A percentile compares a stretch with the other conserved stretches of the same genome.
Evolutionary conservation across 2,888 invertebrate genomes (phyloP).

Genomic region (Caenorhabditis sulstoni): DNA sequence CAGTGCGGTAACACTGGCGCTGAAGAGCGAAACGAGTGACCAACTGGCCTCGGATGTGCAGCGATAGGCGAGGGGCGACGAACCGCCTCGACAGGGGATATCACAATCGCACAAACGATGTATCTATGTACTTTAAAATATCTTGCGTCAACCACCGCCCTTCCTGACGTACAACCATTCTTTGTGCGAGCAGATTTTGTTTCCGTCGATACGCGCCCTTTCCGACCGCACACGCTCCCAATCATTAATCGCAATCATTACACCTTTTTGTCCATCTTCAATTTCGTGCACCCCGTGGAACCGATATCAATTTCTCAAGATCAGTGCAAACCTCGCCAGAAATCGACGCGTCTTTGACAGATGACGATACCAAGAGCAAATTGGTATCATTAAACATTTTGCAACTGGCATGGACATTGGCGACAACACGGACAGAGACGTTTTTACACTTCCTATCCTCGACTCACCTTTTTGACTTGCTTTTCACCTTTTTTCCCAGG

Average conservation of each 20-base stretch:
- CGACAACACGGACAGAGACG: background rate
- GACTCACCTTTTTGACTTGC: slow-evolving; percentile 34
- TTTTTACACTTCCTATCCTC: slow-evolving; percentile 27
- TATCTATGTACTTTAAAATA: slow-evolving; percentile 58
- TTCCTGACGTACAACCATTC: slow-evolving; percentile 15
- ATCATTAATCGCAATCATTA: slow-evolving; percentile 38
- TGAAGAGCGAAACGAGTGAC: slow-evolving; percentile 30
- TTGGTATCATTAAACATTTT: slow-evolving; percentile 29
- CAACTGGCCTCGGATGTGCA: slow-evolving; percentile 57
- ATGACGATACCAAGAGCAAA: slow-evolving; percentile 35
- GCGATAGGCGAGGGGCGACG: slow-evolving; percentile 27
- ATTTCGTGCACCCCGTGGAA: slow-evolving; percentile 17
- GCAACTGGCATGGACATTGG: background rate
- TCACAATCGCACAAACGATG: slow-evolving; percentile 61
- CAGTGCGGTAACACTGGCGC: slow-evolving; percentile 50
- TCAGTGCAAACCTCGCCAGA: slow-evolving; percentile 10
- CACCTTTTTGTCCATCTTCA: slow-evolving; percentile 39
- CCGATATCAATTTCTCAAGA: slow-evolving; percentile 46
- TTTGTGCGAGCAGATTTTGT: slow-evolving; percentile 1
- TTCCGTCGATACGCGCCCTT: slow-evolving; percentile 4
- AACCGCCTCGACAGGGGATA: slow-evolving; percentile 53
- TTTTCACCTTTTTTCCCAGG: slow-evolving; percentile 30
- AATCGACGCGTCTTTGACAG: slow-evolving; percentile 20
- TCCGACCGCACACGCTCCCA: slow-evolving; percentile 15
- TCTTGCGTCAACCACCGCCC: slow-evolving; percentile 45